Base-by-base conservation (phyloP, 2,113 vertebrate genomes). In the Lepidiolamprologus cunningtoni region DNA sequence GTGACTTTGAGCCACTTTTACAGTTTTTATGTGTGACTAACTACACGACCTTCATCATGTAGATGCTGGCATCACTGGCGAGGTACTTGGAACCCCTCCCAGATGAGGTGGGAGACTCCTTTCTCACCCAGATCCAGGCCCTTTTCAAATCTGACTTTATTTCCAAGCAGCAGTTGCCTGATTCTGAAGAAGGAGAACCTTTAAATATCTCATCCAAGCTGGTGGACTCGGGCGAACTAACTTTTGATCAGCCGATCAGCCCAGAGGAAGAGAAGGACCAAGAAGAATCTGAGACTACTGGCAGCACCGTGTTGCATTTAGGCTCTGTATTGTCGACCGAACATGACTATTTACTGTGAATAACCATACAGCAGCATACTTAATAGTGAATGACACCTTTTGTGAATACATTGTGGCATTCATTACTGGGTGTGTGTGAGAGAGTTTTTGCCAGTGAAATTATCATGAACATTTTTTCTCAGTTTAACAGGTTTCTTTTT, bases 31-130 rank as follows among this genome's bases (percentile, higher is more conserved):
- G 21, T 54, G 9, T 53, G 2, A 1, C 28, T 84, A 10, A 35
- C 17, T 84, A 50, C 6, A 73, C 10, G 35, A 86, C 89, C 54
- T 84, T 40, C 40, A 86, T 16, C 87, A 23, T 80, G 21, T 83
- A 99, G 99, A 98, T 99, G 94, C 93, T 99, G 96, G 97, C 97
- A 9, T 99, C 98, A 90, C 93, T 99, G 93, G 97, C 97, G 92
- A 97, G 96, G 93, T 97, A 97, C 91, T 91, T 99, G 93, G 96
- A 96, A 92, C 96, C 95, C 57, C 95, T 98, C 79, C 96, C 96
- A 55, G 97, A 97, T 66, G 95, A 95, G 47, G 97, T 97, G 88
- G 94, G 97, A 89, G 96, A 97, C 84, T 95, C 97, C 76, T 98
- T 98, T 94, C 96, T 99, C 92, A 96, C 94, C 47, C 97, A 97